A percentile compares a stretch with the other conserved stretches of the same genome.
Evolutionary conservation across 2,113 vertebrate species (phyloP).

Genomic region (Gila orcuttii): DNA sequence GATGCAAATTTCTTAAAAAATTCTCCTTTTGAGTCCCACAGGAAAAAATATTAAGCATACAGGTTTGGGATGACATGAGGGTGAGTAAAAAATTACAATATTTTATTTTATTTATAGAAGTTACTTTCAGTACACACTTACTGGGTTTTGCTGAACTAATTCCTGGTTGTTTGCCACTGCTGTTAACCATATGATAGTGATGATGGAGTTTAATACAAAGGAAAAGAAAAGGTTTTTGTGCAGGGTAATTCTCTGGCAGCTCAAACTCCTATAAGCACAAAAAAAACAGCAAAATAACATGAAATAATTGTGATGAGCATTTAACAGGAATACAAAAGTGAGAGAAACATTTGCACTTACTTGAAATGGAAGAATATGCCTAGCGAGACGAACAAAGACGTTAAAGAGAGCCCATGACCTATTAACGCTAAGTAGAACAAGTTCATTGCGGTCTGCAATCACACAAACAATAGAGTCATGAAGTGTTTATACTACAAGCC

Average conservation of each 20-base stretch:
- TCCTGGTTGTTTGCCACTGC: conserved; percentile 92
- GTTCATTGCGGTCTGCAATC: conserved; percentile 91
- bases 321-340: not conserved
- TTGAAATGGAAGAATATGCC: conserved; percentile 98
- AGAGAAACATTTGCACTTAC: conserved; percentile 76
- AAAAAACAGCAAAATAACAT: not conserved
- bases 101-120: not conserved
- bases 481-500: conserved; percentile 1
- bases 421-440: conserved; percentile 95
- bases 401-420: conserved; percentile 91
- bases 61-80: not conserved
- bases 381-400: conserved; percentile 90
- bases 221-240: conserved; percentile 99
- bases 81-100: not conserved
- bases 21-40: not conserved
- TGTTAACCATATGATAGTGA: conserved; percentile 90
- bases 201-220: conserved; percentile 92
- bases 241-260: conserved; percentile 97
- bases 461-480: conserved; percentile 45
- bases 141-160: conserved; percentile 89
- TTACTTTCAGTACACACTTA: conserved; percentile 71
- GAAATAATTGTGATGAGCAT: not conserved
- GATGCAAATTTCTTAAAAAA: not conserved
- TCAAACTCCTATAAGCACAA: conserved; percentile 85
- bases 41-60: not conserved